A percentile compares a stretch with the other conserved stretches of the same genome.
Conservation (phyloP, 2,113 vertebrate genomes). For the Epinephelus lanceolatus region DNA sequence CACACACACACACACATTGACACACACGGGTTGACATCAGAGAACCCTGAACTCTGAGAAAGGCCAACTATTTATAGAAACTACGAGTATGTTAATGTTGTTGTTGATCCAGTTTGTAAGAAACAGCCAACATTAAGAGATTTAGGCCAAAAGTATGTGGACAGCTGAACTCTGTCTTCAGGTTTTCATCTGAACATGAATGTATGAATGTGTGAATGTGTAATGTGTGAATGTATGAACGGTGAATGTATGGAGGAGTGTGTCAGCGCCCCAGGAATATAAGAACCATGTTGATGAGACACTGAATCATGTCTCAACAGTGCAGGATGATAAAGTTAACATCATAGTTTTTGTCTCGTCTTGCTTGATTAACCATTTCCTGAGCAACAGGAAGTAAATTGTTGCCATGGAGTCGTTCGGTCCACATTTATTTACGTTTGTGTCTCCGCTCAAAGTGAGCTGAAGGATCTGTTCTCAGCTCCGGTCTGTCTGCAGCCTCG, state of each 20-base stretch:
- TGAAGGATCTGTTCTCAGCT: too few species aligned
- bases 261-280: not conserved
- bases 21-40: not conserved
- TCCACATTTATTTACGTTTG: too few species aligned
- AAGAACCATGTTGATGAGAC: not conserved
- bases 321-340: too few species aligned
- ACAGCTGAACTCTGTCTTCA: not conserved
- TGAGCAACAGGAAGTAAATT: not conserved
- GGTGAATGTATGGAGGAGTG: not conserved
- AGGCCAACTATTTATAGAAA: constrained; percentile 7
- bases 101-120: not conserved
- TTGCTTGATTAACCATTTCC: not conserved
- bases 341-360: too few species aligned
- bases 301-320: too few species aligned
- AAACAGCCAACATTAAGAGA: too few species aligned
- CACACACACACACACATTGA: constrained; percentile 11
- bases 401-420: not conserved
- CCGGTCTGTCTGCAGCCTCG: too few species aligned
- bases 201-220: too few species aligned
- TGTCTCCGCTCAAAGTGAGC: too few species aligned
- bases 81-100: not conserved
- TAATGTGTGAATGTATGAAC: too few species aligned
- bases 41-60: not conserved
- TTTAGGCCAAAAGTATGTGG: not conserved
- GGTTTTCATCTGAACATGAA: not conserved